Base-by-base conservation (phyloP, 92 coral and sea anemone genomes). In the Siderastrea siderea region DNA sequence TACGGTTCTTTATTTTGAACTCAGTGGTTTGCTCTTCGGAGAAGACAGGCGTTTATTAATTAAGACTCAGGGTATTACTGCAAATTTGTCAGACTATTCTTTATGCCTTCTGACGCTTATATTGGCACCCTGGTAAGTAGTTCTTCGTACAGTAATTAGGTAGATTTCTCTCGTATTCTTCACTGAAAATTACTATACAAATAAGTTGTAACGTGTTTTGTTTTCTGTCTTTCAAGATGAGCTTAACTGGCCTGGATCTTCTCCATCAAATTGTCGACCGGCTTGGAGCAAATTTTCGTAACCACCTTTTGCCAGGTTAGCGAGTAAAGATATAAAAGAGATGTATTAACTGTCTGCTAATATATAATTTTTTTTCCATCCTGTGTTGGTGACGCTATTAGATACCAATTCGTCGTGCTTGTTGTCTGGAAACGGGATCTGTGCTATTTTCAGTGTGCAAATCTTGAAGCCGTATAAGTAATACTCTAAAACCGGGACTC, bases 221-320 rank as follows among this genome's bases (percentile, higher is more conserved):
- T 73, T 92, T 45, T 80, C 16, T 60, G 67, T 46, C 92, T 68
- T 88, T 88, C 49, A 83, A 97, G 99, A 87, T 97, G 75, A 97
- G 99, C 81, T 94, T 96, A 9, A 95, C 95, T 64, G 99, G 99
- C 3, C 77, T 97, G 89, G 99, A 94, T 75, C 84, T 97, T 43
- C 90, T 97, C 48, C 95, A 96, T 53, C 95, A 92, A 70, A 90
- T 97, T 46, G 95, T 95, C 26, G 94, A 93, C 84, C 93, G 93
- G 62, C 93, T 94, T 57, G 98, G 97, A 74, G 90, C 92, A 19
- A 85, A 92, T 45, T 96, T 97, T 85, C 95, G 92, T 61, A 85
- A 92, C 81, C 95, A 97, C 82, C 95, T 97, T 67, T 87, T 94
- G 53, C 95, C 98, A 75, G 99, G 99, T 97, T 60, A 80, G 90